Percentiles rank a stretch among this genome's conserved stretches.
Evolutionary conservation across 1,140 invertebrate genomes (phyloP).

Genomic region (Coptotermes formosanus): DNA sequence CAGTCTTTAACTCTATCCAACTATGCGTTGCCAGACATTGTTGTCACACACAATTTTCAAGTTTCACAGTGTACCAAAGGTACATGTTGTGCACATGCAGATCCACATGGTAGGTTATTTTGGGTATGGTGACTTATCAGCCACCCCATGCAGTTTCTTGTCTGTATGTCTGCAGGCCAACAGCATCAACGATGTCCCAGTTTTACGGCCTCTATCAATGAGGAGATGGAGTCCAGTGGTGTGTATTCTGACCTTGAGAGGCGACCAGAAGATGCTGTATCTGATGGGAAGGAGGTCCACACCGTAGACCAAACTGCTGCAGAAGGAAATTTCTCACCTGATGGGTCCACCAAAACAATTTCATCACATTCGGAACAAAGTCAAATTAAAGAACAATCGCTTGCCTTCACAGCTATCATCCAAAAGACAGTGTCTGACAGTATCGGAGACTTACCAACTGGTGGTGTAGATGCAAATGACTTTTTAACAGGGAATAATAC

Average conservation of each 20-base stretch:
- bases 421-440: neutral
- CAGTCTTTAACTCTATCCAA: too few species aligned
- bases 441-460: neutral
- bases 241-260: constrained; percentile 81
- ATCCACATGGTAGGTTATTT: too few species aligned
- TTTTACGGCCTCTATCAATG: constrained; percentile 53
- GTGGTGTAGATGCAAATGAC: neutral
- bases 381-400: constrained; percentile 33
- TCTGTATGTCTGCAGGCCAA: constrained; percentile 25
- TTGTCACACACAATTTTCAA: too few species aligned
- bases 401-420: neutral
- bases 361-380: constrained; percentile 42
- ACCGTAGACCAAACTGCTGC: constrained; percentile 27
- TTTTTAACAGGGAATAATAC: neutral
- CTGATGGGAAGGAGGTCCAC: constrained; percentile 32
- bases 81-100: too few species aligned
- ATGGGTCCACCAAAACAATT: constrained; percentile 37
- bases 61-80: too few species aligned
- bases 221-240: constrained; percentile 82
- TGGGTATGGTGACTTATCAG: too few species aligned
- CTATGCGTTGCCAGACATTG: too few species aligned
- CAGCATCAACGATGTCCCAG: constrained; percentile 47
- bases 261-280: constrained; percentile 43
- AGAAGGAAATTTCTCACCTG: neutral
- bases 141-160: neutral